Percentiles rank a stretch among this genome's conserved stretches.
phyloP scores from a whole-genome alignment of 1,140 invertebrate species.

The Pseudomyrmex gracilis region DNA sequence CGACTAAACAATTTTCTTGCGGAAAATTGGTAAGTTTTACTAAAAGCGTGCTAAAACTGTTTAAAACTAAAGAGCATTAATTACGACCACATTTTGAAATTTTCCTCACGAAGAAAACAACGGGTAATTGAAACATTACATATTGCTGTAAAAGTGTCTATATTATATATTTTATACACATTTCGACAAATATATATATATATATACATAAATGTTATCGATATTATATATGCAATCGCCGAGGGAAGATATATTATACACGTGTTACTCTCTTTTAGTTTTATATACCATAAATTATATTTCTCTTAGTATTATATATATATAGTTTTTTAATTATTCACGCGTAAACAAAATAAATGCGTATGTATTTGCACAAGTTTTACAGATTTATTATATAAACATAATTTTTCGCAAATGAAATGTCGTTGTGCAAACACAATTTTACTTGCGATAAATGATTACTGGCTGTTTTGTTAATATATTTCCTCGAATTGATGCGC shows the following conservation, averaged over 20 bases:
- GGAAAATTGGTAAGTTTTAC: neutral
- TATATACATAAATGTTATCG: constrained; percentile 1
- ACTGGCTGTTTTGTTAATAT: constrained; percentile 12
- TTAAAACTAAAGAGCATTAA: neutral
- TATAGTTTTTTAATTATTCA: neutral
- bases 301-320: neutral
- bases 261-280: constrained; percentile 9
- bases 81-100: constrained; percentile 3
- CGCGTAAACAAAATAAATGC: constrained; percentile 7
- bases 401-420: neutral
- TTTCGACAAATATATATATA: neutral
- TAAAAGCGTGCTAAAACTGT: neutral
- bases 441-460: constrained; percentile 2
- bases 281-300: neutral
- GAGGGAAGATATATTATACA: neutral
- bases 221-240: neutral
- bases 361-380: neutral
- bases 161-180: constrained; percentile 19
- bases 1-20: constrained; percentile 11
- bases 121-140: neutral
- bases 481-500: neutral
- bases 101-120: neutral
- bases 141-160: neutral
- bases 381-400: constrained; percentile 4
- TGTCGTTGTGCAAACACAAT: constrained; percentile 6